These are phyloP conservation scores for Syngnathus typhle DNA, from an alignment of 2,113 vertebrate species.

Conservation along the genomic window DNA sequence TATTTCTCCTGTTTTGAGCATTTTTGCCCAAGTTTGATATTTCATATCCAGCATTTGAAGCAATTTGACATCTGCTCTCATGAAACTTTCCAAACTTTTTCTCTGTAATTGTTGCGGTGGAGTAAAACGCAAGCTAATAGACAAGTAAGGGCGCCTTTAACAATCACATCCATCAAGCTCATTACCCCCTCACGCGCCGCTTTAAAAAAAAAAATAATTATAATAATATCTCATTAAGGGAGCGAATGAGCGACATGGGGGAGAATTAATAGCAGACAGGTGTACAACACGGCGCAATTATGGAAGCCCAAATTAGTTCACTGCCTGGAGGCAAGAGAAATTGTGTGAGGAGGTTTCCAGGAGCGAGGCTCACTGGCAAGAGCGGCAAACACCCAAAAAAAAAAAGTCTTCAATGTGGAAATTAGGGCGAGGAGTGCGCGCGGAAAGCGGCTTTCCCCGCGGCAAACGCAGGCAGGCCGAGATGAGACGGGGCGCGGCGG, in stretches of 20 bases:
- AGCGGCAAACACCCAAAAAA: conserved; percentile 71
- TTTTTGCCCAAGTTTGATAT: no score
- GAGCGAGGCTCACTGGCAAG: conserved; percentile 61
- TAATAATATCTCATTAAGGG: conserved; percentile 80
- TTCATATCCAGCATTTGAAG: no score
- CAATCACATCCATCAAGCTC: conserved; percentile 72
- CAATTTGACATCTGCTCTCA: conserved; percentile 51
- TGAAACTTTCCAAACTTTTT: conserved; percentile 7
- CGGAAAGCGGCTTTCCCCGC: conserved; percentile 90
- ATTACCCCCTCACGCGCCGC: conserved; percentile 43
- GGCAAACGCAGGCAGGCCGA: conserved; percentile 79
- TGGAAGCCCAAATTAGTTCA: conserved; percentile 97
- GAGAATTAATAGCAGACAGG: conserved; percentile 93
- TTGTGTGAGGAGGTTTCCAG: conserved; percentile 40
- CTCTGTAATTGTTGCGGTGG: not conserved
- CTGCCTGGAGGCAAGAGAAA: conserved; percentile 78
- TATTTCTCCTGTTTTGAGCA: no score
- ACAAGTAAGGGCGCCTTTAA: conserved; percentile 58
- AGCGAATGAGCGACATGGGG: conserved; percentile 75
- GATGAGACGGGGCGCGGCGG: conserved; percentile 81
- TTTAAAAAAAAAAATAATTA: conserved; percentile 62
- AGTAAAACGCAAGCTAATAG: conserved; percentile 38
- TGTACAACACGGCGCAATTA: conserved; percentile 98
- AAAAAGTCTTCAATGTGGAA: conserved; percentile 99
- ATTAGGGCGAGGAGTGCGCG: conserved; percentile 93